A percentile compares a stretch with the other conserved stretches of the same genome.
Evolutionary conservation across 2,797 vertebrate species (phyloP).

Genomic region (Sitta carolinensis): DNA sequence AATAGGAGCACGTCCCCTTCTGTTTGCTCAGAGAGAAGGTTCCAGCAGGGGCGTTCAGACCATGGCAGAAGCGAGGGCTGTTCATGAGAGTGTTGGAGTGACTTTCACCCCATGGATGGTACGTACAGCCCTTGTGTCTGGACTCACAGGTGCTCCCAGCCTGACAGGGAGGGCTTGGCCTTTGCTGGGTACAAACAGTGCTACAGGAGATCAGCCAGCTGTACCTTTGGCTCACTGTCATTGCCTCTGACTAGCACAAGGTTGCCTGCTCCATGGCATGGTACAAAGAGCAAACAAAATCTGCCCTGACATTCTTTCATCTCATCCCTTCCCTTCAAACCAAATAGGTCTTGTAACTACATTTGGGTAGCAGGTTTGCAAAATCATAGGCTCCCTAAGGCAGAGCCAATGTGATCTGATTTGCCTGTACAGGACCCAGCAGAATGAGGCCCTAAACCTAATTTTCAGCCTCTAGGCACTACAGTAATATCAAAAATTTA

Average conservation of each 20-base stretch:
- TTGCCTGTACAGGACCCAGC: background rate
- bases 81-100: fast-evolving
- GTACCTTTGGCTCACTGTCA: background rate
- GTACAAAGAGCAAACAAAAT: background rate
- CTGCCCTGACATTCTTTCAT: background rate
- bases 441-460: background rate
- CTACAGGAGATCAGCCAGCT: background rate
- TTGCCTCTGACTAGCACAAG: background rate
- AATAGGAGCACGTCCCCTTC: background rate
- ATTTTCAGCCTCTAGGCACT: constrained; percentile 13
- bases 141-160: background rate
- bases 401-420: background rate
- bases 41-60: background rate
- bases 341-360: background rate
- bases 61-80: background rate
- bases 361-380: background rate
- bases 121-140: background rate
- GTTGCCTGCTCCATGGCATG: fast-evolving
- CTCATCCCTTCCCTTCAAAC: background rate
- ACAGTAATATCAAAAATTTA: constrained; percentile 13
- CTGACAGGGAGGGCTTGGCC: background rate
- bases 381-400: background rate
- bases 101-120: fast-evolving
- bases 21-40: background rate
- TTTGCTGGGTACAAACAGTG: background rate